Percentiles rank a stretch among this genome's conserved stretches.
Evolutionary conservation across 2,113 vertebrate genomes (phyloP).

Genomic region (Paradoxurus hermaphroditus): DNA sequence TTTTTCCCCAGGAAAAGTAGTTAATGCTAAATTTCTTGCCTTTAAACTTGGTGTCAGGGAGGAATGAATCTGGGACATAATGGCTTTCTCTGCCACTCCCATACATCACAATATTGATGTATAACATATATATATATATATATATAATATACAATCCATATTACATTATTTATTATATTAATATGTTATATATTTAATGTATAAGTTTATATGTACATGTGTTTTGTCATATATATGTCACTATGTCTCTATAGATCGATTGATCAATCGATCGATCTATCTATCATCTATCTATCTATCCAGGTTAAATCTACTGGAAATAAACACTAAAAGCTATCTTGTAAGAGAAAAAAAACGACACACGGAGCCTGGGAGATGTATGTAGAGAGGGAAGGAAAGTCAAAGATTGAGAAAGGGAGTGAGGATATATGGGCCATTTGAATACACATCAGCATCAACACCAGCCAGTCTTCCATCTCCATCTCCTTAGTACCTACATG

Average conservation of each 20-base stretch:
- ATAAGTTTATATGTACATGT: background rate
- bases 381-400: background rate
- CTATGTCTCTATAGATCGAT: background rate
- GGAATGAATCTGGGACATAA: background rate
- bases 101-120: background rate
- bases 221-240: background rate
- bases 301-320: background rate
- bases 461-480: background rate
- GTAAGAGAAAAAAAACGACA: background rate
- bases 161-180: background rate
- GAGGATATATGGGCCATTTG: background rate
- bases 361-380: background rate
- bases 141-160: background rate
- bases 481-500: background rate
- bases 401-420: background rate
- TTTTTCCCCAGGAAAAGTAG: background rate
- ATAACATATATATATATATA: background rate
- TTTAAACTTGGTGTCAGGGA: background rate
- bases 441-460: background rate
- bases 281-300: background rate
- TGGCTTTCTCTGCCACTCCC: background rate
- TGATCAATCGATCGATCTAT: background rate
- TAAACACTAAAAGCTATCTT: background rate
- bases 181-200: background rate
- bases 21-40: conserved; percentile 6